phyloP scores from a whole-genome alignment of 2,797 vertebrate species.

The Sebastes melanostomus region DNA sequence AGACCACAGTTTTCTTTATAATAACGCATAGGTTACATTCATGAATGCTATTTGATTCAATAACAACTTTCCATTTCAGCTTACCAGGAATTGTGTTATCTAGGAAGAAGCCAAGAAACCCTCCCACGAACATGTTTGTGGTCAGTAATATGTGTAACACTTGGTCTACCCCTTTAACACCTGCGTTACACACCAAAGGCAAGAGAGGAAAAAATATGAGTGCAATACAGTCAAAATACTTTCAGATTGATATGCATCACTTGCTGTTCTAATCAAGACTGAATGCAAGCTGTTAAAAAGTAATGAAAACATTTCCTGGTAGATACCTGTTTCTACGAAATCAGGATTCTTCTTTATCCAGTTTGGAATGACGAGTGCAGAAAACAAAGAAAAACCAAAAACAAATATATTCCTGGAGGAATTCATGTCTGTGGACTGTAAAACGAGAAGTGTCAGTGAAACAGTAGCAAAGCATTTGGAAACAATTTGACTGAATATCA shows the following conservation, averaged over 20 bases:
- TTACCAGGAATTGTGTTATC: slow-evolving; percentile 96
- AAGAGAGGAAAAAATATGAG: neutral
- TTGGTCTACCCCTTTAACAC: slow-evolving; percentile 88
- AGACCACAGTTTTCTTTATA: neutral
- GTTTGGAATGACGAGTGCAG: slow-evolving; percentile 87
- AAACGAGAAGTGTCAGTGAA: slow-evolving; percentile 7
- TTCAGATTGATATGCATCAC: neutral
- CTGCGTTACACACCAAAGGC: slow-evolving; percentile 63
- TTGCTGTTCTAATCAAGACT: neutral
- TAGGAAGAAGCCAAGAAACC: slow-evolving; percentile 90
- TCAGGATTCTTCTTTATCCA: slow-evolving; percentile 86
- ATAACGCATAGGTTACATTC: neutral
- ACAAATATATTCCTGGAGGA: slow-evolving; percentile 94
- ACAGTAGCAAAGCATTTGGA: neutral
- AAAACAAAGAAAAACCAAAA: slow-evolving; percentile 93
- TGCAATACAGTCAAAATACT: neutral
- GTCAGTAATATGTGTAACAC: slow-evolving; percentile 89
- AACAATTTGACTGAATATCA: neutral
- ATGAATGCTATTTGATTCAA: neutral
- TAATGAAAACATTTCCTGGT: neutral
- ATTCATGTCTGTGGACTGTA: slow-evolving; percentile 93
- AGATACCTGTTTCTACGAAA: slow-evolving; percentile 85
- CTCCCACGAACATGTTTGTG: slow-evolving; percentile 95
- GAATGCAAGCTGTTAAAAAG: neutral
- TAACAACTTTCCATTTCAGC: neutral